phyloP scores from a whole-genome alignment of 2,113 vertebrate species.

The Speoplatyrhinus poulsoni region DNA sequence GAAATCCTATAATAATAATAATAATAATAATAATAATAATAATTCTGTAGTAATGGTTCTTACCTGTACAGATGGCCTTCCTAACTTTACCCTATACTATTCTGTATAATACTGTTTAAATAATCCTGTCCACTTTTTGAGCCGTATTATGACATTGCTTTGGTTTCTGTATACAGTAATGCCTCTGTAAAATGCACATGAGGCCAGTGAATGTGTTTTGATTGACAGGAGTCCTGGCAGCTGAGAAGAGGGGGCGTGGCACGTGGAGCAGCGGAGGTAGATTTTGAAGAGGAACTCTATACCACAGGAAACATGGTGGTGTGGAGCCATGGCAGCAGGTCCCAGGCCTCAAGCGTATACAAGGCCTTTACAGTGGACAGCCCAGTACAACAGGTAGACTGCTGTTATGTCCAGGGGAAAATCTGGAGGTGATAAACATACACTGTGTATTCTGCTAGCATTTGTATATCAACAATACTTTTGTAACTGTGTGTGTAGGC shows the following conservation, averaged over 20 bases:
- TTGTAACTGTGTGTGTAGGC: neutral
- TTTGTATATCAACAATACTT: neutral
- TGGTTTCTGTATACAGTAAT: too few relatives aligned
- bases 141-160: too few relatives aligned
- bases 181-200: neutral
- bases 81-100: too few relatives aligned
- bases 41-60: too few relatives aligned
- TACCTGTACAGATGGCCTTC: too few relatives aligned
- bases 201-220: neutral
- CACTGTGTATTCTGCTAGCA: too few relatives aligned
- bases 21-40: too few relatives aligned
- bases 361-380: conserved; percentile 97
- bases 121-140: too few relatives aligned
- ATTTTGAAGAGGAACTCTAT: conserved; percentile 95
- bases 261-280: conserved; percentile 82
- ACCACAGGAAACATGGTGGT: conserved; percentile 91
- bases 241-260: conserved; percentile 85
- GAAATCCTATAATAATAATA: too few relatives aligned
- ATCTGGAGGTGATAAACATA: neutral
- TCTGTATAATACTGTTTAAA: too few relatives aligned
- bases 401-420: neutral
- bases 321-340: conserved; percentile 93
- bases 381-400: conserved; percentile 87
- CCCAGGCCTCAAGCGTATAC: conserved; percentile 84
- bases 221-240: conserved; percentile 89